Evolutionary conservation across 2,888 invertebrate species (phyloP), one percentile per base, ranked within the genome.

Genomic region (Calephelis perditalis): DNA sequence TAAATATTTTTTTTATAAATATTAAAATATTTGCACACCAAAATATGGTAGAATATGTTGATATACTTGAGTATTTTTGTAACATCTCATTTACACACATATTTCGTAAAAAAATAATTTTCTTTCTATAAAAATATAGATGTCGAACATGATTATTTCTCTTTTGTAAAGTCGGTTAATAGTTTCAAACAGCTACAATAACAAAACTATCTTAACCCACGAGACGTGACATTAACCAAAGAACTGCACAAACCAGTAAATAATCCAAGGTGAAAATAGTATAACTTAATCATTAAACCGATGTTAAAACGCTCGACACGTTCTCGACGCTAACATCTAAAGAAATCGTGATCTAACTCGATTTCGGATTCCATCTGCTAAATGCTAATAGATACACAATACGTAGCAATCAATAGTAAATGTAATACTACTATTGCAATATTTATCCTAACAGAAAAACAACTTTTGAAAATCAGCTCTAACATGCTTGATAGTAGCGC

Each of bases 321-420:
- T 71, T 68, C 71, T 59, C 60, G 63, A 63, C 62, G 65, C 66
- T 68, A 66, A 64, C 67, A 70, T 72, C 69, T 67, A 70, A 74
- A 76, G 72, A 75, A 74, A 76, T 83, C 82, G 81, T 84, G 81
- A 74, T 68, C 68, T 71, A 71, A 74, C 68, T 70, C 63, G 62
- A 65, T 66, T 66, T 76, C 43, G 54, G 35, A 59, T 56, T 76
- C 76, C 71, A 61, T 65, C 5, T 6, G 15, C 49, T 46, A 72
- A 71, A 68, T 65, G 72, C 68, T 72, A 74, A 78, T 73, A 67
- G 65, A 62, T 65, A 66, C 43, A 43, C 40, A 59, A 55, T 46
- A 57, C 37, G 10, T 9, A 52, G 43, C 52, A 54, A 37, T 43
- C 35, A 35, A 52, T 49, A 49, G 15, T 49, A 1, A 26, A 6